These are phyloP conservation scores for Orthosia cruda DNA, from an alignment of 2,888 invertebrate species.

Conservation along the genomic window DNA sequence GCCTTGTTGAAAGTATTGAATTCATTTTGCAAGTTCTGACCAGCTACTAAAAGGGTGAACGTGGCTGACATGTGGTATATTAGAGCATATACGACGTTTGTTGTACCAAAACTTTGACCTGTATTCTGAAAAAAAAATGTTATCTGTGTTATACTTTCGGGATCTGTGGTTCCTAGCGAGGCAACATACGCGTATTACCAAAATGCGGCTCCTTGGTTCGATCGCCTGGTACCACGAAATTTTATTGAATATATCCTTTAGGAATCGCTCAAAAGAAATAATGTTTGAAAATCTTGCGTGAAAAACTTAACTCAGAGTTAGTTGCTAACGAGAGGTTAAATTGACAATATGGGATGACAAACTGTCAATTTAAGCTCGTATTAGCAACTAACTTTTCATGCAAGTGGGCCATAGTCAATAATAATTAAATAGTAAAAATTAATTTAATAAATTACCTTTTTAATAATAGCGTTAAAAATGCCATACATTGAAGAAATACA, in stretches of 20 bases:
- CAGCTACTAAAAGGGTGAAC: slow-evolving; percentile 42
- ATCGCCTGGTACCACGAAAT: no score
- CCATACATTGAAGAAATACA: slow-evolving; percentile 55
- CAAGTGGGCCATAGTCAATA: no score
- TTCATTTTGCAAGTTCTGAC: slow-evolving; percentile 55
- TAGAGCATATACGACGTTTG: slow-evolving; percentile 34
- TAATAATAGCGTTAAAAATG: slow-evolving; percentile 47
- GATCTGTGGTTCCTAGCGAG: no score
- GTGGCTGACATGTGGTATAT: slow-evolving; percentile 51
- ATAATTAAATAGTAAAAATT: no score
- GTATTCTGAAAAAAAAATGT: slow-evolving; percentile 22
- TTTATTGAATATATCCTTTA: no score
- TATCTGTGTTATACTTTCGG: neutral
- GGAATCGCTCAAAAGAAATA: neutral
- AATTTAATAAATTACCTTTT: slow-evolving; percentile 28
- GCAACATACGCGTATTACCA: no score
- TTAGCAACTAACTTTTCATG: no score
- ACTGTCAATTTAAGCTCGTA: no score
- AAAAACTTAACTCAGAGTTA: no score
- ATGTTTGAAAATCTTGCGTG: neutral
- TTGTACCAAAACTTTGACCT: slow-evolving; percentile 6
- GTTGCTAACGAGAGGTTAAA: no score
- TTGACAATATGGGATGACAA: no score
- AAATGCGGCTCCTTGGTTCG: no score
- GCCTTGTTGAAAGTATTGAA: slow-evolving; percentile 50